Evolutionary conservation across 2,797 vertebrate species (phyloP), one percentile per base, ranked within the genome.

Genomic region (Lacerta viridis): DNA sequence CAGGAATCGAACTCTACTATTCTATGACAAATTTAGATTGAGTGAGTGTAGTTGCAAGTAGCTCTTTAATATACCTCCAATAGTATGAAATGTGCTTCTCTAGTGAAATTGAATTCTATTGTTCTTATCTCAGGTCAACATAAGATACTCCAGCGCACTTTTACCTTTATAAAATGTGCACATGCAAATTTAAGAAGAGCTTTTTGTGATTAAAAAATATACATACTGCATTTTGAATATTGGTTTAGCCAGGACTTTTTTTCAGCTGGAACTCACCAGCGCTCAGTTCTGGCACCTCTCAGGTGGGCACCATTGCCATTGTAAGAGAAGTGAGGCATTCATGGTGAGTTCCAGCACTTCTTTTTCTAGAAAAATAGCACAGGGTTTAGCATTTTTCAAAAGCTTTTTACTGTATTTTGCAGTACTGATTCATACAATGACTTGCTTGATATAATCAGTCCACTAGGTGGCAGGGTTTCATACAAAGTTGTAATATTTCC

Each of bases 381-480:
- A 3, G 13, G 15, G 5, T n/a, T 68, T 23, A 50, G 41, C 41
- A 11, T 27, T 76, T 75, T 77, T 2, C 23, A 36, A 80, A 80
- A n/a, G 18, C 18, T 59, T 20, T 25, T 71, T 84, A n/a, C n/a
- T n/a, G n/a, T n/a, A 3, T n/a, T 18, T 13, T 78, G 50, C 13
- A 55, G 50, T 55, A 50, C 39, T 50, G 83, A 84, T 2, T 27
- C 88, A 85, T 88, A 76, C 92, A 75, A 20, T 90, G 71, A 6
- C 10, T 92, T 92, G 79, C 78, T 78, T 76, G 23, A 83, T 89
- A 80, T 90, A 91, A 46, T 77, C 59, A 91, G 87, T 91, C 95
- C 94, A 92, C 93, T 94, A 96, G 95, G 81, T 95, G 94, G 94
- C 94, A 94, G 92, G 87, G 83, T 91, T 89, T 90, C 89, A 90